These are phyloP conservation scores for Patella vulgata DNA, from an alignment of 1,140 invertebrate genomes.

Conservation along the genomic window DNA sequence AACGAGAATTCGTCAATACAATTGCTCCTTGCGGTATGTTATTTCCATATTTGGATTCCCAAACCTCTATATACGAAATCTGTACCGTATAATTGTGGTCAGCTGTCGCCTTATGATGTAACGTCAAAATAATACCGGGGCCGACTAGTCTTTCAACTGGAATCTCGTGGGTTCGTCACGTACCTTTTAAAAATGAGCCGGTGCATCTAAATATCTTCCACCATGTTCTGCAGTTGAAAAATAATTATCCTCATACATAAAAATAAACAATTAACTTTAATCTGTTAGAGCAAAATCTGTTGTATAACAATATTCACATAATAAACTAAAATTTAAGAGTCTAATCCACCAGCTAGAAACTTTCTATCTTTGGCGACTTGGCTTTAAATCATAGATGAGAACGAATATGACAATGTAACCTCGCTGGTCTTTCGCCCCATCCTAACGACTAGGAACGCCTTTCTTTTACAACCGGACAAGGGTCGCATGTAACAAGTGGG, in stretches of 20 bases:
- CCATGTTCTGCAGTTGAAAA: constrained; percentile 22
- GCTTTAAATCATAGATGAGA: too few species aligned
- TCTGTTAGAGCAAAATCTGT: too few species aligned
- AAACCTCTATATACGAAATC: constrained; percentile 38
- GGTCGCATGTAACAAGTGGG: too few species aligned
- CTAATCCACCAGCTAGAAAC: too few species aligned
- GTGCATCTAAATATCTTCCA: constrained; percentile 33
- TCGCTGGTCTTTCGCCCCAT: too few species aligned
- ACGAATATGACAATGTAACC: too few species aligned
- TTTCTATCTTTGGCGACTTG: too few species aligned
- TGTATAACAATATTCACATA: too few species aligned
- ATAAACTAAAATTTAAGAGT: too few species aligned
- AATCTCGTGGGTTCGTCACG: constrained; percentile 31
- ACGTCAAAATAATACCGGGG: constrained; percentile 33
- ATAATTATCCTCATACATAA: constrained; percentile 20
- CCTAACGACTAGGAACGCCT: too few species aligned
- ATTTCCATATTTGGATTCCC: constrained; percentile 42
- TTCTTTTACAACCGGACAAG: too few species aligned
- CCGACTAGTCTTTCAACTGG: constrained; percentile 30
- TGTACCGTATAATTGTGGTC: constrained; percentile 38
- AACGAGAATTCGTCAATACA: constrained; percentile 53
- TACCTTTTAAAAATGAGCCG: constrained; percentile 31
- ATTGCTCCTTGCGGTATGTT: constrained; percentile 44
- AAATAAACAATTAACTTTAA: too few species aligned
- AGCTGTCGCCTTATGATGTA: constrained; percentile 26